Percentiles rank a stretch among this genome's conserved stretches.
phyloP scores from a whole-genome alignment of 2,888 invertebrate genomes.

The Ariolimax columbianus region DNA sequence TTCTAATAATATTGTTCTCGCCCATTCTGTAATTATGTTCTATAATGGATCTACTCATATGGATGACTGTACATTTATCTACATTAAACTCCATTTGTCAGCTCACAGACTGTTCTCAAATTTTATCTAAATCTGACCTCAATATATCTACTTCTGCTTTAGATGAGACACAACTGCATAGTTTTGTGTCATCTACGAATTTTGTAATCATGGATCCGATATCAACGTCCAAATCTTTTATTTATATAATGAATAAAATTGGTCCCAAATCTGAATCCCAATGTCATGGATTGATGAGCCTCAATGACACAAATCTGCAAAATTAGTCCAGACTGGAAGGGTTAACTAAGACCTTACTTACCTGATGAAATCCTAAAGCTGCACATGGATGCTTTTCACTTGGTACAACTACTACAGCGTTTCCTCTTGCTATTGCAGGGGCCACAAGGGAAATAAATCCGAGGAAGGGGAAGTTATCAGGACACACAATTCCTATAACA shows the following conservation, averaged over 20 bases:
- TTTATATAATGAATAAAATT: not conserved
- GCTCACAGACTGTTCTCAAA: no score
- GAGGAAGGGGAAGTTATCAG: constrained; percentile 78
- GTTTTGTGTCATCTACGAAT: not conserved
- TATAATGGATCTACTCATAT: no score
- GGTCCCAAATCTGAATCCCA: not conserved
- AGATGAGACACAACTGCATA: no score
- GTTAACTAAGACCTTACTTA: constrained; percentile 54
- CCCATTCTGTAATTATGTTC: no score
- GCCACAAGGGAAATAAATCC: constrained; percentile 79
- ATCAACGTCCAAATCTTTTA: not conserved
- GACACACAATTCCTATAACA: constrained; percentile 79
- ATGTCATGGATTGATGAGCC: not conserved
- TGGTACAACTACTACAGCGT: constrained; percentile 78
- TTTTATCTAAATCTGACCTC: no score
- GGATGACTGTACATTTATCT: no score
- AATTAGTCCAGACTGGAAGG: not conserved
- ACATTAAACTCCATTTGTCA: no score
- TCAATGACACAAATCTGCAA: not conserved
- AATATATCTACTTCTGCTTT: no score
- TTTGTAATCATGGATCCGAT: not conserved
- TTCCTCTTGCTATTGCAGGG: constrained; percentile 79
- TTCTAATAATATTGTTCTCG: no score
- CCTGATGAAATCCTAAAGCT: constrained; percentile 79
- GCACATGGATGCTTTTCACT: constrained; percentile 77